Evolutionary conservation across 2,113 vertebrate species (phyloP).

Genomic region (Chionis minor): DNA sequence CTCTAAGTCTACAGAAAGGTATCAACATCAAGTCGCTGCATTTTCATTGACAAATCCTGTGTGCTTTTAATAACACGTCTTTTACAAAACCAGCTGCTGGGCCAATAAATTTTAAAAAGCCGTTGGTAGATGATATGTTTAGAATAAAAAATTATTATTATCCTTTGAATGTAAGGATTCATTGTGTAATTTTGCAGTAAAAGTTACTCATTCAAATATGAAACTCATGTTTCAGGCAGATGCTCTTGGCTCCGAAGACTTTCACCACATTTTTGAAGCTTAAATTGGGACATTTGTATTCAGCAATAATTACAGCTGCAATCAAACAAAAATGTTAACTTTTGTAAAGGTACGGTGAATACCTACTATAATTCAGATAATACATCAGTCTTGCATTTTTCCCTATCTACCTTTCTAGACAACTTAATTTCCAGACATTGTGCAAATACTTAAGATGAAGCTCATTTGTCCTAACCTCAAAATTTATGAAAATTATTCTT

Average conservation of each 20-base stretch:
- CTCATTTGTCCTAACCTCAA: not conserved
- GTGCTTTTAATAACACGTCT: not conserved
- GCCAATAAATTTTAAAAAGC: slow-evolving; percentile 38
- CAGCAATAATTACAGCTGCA: slow-evolving; percentile 51
- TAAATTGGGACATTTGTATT: slow-evolving; percentile 38
- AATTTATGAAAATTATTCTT: not conserved
- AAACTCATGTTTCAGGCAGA: slow-evolving; percentile 60
- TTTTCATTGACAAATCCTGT: not conserved
- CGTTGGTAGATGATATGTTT: slow-evolving; percentile 48
- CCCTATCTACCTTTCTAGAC: not conserved
- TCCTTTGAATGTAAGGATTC: slow-evolving; percentile 5
- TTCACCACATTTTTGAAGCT: slow-evolving; percentile 42
- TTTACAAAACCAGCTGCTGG: not conserved
- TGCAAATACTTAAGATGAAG: not conserved
- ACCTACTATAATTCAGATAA: not conserved
- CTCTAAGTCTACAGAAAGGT: not conserved
- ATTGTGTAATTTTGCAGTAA: slow-evolving; percentile 55
- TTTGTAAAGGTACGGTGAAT: slow-evolving; percentile 1
- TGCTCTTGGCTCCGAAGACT: slow-evolving; percentile 56
- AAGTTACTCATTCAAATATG: slow-evolving; percentile 45
- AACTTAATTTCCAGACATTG: not conserved
- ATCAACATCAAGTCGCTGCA: not conserved
- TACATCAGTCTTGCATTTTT: not conserved
- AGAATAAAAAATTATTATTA: slow-evolving; percentile 38
- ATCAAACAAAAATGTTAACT: slow-evolving; percentile 53